A percentile compares a stretch with the other conserved stretches of the same genome.
phyloP scores from a whole-genome alignment of 1,140 invertebrate genomes.

The Drosophila eugracilis region DNA sequence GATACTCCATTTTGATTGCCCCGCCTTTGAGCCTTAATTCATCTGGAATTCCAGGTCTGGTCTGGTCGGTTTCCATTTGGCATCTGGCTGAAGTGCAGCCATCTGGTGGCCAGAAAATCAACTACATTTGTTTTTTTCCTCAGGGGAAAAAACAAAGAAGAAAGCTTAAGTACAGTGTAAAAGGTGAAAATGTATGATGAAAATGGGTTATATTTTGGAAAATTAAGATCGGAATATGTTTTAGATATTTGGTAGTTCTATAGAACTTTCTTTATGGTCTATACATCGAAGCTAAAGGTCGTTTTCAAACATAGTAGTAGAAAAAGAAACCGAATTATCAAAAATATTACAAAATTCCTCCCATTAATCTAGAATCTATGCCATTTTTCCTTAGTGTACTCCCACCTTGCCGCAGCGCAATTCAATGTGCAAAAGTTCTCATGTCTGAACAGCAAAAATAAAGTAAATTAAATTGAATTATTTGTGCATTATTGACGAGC shows the following conservation, averaged over 20 bases:
- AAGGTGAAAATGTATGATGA: no score
- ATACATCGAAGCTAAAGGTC: no score
- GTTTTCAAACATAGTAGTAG: no score
- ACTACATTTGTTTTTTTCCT: no score
- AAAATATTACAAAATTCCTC: no score
- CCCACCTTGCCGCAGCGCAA: not conserved
- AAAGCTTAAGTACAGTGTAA: not conserved
- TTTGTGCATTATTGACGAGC: constrained; percentile 43
- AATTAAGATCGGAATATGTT: no score
- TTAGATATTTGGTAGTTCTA: no score
- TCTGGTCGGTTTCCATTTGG: not conserved
- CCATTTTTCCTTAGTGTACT: constrained; percentile 7
- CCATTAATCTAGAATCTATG: no score
- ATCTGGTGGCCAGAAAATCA: constrained; percentile 6
- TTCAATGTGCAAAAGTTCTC: no score
- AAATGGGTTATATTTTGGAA: no score
- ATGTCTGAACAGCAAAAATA: not conserved
- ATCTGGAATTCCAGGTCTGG: constrained; percentile 18
- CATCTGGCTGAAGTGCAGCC: constrained; percentile 27
- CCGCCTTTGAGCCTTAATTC: constrained; percentile 10
- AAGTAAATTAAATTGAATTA: constrained; percentile 30
- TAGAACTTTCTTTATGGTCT: no score
- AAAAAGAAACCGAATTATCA: no score
- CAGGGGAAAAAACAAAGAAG: not conserved
- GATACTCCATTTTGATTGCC: constrained; percentile 69